A percentile compares a stretch with the other conserved stretches of the same genome.
Conservation (phyloP, 2,113 vertebrate species). For the Myxocyprinus asiaticus region DNA sequence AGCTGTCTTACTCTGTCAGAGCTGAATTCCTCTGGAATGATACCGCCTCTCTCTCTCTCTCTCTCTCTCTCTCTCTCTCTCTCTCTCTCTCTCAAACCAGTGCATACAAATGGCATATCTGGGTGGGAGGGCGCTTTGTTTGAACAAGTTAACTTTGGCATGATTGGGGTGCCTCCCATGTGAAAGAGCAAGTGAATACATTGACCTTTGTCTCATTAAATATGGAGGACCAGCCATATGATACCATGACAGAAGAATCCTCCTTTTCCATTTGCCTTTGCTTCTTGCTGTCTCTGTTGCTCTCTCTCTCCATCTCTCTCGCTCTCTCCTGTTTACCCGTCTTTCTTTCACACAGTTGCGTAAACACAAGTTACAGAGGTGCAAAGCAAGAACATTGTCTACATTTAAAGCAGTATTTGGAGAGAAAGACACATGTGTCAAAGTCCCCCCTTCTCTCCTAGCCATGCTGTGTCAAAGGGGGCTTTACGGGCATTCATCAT, state of each 20-base stretch:
- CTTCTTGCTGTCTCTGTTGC: constrained; percentile 37
- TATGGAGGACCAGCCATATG: constrained; percentile 85
- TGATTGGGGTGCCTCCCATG: constrained; percentile 88
- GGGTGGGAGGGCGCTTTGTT: constrained; percentile 63
- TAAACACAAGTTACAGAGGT: constrained; percentile 38
- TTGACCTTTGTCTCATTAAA: constrained; percentile 94
- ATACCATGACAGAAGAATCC: constrained; percentile 75
- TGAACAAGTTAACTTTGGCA: constrained; percentile 86
- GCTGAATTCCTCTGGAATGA: constrained; percentile 74
- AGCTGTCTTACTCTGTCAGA: constrained; percentile 76
- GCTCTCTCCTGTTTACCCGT: constrained; percentile 15
- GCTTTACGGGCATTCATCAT: constrained; percentile 64
- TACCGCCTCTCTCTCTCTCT: constrained; percentile 46
- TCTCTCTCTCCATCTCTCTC: too few relatives aligned
- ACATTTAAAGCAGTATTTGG: constrained; percentile 45
- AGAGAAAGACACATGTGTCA: constrained; percentile 47
- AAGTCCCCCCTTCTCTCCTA: constrained; percentile 22
- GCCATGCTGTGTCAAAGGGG: constrained; percentile 33
- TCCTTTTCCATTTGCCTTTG: constrained; percentile 25
- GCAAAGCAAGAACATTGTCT: constrained; percentile 54
- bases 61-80: too few relatives aligned
- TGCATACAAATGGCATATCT: constrained; percentile 50
- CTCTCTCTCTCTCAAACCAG: constrained; percentile 22
- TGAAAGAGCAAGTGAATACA: constrained; percentile 88
- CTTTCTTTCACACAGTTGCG: not conserved